A percentile compares a stretch with the other conserved stretches of the same genome.
These are phyloP conservation scores for Rhopalosiphum nymphaeae DNA, from an alignment of 2,888 invertebrate genomes.

Conservation along the genomic window DNA sequence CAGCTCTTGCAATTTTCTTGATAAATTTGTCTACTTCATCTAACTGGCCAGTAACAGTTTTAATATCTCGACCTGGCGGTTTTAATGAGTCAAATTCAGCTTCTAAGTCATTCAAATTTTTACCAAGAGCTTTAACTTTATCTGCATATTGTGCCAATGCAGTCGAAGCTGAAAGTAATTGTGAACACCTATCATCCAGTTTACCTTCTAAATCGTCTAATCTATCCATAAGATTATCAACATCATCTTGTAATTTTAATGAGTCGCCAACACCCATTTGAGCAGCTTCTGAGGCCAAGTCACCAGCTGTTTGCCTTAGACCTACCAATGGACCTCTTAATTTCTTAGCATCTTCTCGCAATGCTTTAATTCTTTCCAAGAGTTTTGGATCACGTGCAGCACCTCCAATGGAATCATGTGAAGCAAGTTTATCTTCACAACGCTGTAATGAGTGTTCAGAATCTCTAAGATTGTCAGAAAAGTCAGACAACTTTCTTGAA, in stretches of 20 bases:
- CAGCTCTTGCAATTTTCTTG: slow-evolving; percentile 71
- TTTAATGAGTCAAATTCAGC: slow-evolving; percentile 87
- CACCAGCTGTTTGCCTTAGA: slow-evolving; percentile 80
- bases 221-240: slow-evolving; percentile 81
- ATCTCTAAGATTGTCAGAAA: slow-evolving; percentile 86
- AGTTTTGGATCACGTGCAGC: slow-evolving; percentile 86
- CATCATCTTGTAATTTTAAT: slow-evolving; percentile 82
- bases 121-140: slow-evolving; percentile 83
- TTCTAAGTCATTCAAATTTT: slow-evolving; percentile 85
- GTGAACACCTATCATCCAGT: slow-evolving; percentile 83
- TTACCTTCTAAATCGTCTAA: slow-evolving; percentile 82
- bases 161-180: slow-evolving; percentile 86
- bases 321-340: slow-evolving; percentile 81
- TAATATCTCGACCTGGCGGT: slow-evolving; percentile 89
- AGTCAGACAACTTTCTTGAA: slow-evolving; percentile 84
- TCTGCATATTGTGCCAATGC: slow-evolving; percentile 91
- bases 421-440: slow-evolving; percentile 87
- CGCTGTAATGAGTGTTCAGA: slow-evolving; percentile 87
- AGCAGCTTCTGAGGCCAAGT: slow-evolving; percentile 82
- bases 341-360: slow-evolving; percentile 84
- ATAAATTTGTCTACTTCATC: slow-evolving; percentile 82
- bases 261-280: slow-evolving; percentile 85
- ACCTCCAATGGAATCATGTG: slow-evolving; percentile 80
- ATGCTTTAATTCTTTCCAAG: slow-evolving; percentile 84
- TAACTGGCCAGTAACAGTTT: slow-evolving; percentile 84